Evolutionary conservation across 2,113 vertebrate genomes (phyloP).

Genomic region (Litocranius walleri): DNA sequence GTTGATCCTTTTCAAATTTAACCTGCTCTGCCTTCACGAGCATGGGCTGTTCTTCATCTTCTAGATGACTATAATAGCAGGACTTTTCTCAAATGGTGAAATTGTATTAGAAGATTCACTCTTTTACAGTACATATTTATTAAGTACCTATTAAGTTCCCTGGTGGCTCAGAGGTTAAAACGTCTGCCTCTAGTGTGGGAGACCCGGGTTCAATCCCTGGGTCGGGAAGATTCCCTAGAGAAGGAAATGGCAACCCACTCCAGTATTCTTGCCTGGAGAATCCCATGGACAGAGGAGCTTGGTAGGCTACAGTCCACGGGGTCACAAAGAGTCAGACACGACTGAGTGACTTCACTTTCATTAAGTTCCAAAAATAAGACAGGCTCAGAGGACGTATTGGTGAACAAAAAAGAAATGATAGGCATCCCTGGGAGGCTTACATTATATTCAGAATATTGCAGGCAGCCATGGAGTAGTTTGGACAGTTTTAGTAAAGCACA

Average conservation of each 20-base stretch:
- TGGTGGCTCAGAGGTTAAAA: no score
- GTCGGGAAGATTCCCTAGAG: no score
- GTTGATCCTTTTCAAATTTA: background rate
- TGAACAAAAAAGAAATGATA: background rate
- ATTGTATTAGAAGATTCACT: background rate
- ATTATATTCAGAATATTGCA: background rate
- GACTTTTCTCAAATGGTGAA: background rate
- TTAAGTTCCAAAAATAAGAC: background rate
- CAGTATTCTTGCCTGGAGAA: no score
- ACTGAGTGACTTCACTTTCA: no score
- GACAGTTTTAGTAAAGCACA: background rate
- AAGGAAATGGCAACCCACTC: no score
- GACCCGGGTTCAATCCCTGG: no score
- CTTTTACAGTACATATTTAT: background rate
- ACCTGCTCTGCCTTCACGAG: background rate
- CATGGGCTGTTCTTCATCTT: background rate
- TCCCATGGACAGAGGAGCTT: no score
- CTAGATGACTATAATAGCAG: background rate
- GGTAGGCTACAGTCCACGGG: no score
- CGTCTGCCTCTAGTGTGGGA: no score
- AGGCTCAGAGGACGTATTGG: background rate
- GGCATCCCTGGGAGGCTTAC: background rate
- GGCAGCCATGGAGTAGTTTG: accelerated
- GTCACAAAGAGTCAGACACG: no score
- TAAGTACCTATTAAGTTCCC: background rate